Percentiles rank a stretch among this genome's conserved stretches.
These are phyloP conservation scores for Atherinosoma microstoma DNA, from an alignment of 2,797 vertebrate species.

Conservation along the genomic window DNA sequence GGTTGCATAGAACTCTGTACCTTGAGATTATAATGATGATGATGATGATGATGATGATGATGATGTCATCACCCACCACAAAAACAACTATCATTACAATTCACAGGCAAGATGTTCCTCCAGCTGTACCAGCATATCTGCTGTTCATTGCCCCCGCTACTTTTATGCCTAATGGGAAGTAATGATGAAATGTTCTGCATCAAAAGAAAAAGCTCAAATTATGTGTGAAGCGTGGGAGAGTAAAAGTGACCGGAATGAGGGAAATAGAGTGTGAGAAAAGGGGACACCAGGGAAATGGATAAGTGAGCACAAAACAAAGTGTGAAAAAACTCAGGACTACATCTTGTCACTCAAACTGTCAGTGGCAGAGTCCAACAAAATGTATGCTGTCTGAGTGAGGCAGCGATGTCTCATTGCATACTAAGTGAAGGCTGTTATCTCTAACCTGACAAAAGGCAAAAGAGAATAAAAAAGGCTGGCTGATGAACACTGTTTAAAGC, in stretches of 20 bases:
- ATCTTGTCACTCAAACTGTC: conserved; percentile 69
- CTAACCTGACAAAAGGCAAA: conserved; percentile 52
- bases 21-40: conserved; percentile 10
- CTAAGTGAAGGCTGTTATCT: conserved; percentile 65
- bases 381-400: conserved; percentile 46
- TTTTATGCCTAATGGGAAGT: conserved; percentile 69
- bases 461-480: conserved; percentile 39
- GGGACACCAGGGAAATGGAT: conserved; percentile 42
- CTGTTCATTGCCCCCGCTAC: conserved; percentile 38
- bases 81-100: conserved; percentile 44
- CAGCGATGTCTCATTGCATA: conserved; percentile 62
- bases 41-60: conserved; percentile 18
- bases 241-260: conserved; percentile 57
- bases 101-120: conserved; percentile 33
- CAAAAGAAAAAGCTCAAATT: conserved; percentile 63
- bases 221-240: conserved; percentile 68
- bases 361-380: conserved; percentile 52
- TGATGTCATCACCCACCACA: conserved; percentile 29
- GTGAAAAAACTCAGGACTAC: conserved; percentile 66
- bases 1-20: conserved; percentile 27
- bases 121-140: conserved; percentile 33
- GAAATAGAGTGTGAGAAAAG: conserved; percentile 56
- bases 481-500: conserved; percentile 52
- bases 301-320: conserved; percentile 62
- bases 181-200: conserved; percentile 67